Base-by-base conservation (phyloP, 2,113 vertebrate genomes). In the Petaurus breviceps region DNA sequence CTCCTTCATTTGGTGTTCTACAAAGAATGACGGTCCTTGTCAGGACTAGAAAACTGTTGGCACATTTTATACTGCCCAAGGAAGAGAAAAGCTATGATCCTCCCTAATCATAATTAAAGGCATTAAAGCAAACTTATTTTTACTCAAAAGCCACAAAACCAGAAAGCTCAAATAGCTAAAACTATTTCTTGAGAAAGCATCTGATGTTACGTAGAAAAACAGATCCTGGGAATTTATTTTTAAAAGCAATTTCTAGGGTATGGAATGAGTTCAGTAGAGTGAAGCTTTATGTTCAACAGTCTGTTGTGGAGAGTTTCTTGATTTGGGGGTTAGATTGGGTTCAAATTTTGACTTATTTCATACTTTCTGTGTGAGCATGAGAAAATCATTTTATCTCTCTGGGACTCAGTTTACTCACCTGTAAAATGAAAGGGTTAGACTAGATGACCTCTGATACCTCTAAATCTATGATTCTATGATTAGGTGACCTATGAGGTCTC, bases 171-270 rank as follows among this genome's bases (percentile, higher is more conserved):
- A 28, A 94, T 68, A 93, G 43, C 24, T 37, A 90, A 95, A 91
- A 89, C 91, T 94, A 77, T 90, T 96, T 89, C 53, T 89, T 94
- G 47, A 95, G 55, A 95, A 95, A 96, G 23, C 92, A 43, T 89
- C 3, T 57, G 96, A 92, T 89, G 19, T 95, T 95, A 91, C 22
- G 91, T 54, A 92, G 91, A 90, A 7, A 95, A 96, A 53, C 46
- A 96, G 89, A 31, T 31, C 91, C 49, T 77, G n/a, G 95, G 28
- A 95, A 14, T 93, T 95, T 50, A 57, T 93, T 96, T 96, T 96
- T 68, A 2, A 68, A 97, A 97, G 50, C 31, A 91, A 31, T 28
- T 25, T 12, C 93, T 90, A 95, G 47, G 37, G 57, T 94, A 91
- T 28, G 7, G 84, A 43, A 84, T 22, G 68, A 43, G 16, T 43